Conservation (phyloP, 2,113 vertebrate genomes). For the Oophaga pumilio region DNA sequence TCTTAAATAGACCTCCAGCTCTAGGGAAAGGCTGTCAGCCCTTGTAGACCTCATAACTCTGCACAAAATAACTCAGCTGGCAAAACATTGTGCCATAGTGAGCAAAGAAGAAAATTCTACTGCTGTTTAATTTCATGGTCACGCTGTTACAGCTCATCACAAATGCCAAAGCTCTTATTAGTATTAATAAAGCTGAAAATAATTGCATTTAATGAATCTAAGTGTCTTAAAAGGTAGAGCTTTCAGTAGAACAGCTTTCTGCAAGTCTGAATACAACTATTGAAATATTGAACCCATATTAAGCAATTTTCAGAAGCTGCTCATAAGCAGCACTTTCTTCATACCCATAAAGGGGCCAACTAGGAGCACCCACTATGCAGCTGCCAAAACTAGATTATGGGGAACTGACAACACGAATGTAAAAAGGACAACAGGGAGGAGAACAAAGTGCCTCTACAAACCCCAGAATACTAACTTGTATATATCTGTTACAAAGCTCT, state of each 20-base stretch:
- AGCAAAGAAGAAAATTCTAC: neutral
- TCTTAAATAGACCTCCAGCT: neutral
- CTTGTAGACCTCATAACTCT: neutral
- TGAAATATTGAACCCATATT: neutral
- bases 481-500: too few species aligned
- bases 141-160: neutral
- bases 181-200: neutral
- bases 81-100: slow-evolving; percentile 10
- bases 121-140: neutral
- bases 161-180: neutral
- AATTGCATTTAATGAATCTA: neutral
- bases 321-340: neutral
- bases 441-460: too few species aligned
- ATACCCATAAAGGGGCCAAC: neutral
- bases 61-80: neutral
- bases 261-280: neutral
- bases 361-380: too few species aligned
- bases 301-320: neutral
- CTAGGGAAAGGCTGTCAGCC: neutral
- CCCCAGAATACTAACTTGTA: too few species aligned
- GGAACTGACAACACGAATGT: too few species aligned
- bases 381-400: too few species aligned
- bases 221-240: neutral
- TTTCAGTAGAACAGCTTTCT: neutral
- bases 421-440: too few species aligned